Base-by-base conservation (phyloP, 2,888 invertebrate species). In the Rotaria socialis region DNA sequence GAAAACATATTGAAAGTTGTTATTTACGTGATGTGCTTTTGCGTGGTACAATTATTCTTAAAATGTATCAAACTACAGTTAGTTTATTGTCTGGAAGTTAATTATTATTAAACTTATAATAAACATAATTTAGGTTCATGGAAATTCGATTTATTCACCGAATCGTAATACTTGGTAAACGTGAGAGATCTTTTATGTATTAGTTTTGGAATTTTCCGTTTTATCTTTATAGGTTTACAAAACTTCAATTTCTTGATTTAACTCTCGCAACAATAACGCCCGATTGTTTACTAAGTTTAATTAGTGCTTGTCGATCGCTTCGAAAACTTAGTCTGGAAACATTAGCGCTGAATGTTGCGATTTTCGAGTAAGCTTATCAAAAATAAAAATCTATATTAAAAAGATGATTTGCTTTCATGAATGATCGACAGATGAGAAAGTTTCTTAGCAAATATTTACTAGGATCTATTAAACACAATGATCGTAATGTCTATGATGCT, bases 251-350 rank as follows among this genome's bases (percentile, higher is more conserved):
- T 91, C 91, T 96, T 87, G 96, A 96, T 91, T 92, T 96, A 22
- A 95, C 95, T 89, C 94, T 96, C 94, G 93, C 94, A 0, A 92
- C 93, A 0, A 93, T 95, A 55, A 93, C 94, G 27, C 89, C 92
- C 22, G 86, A 88, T 60, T 88, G 89, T 16, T 88, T 92, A 56
- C 89, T 89, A 84, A 89, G 90, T 80, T 88, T 93, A 24, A 92
- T 96, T 56, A 91, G 92, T 2, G 92, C 93, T 10, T 96, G 96
- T 90, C 92, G 93, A 10, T 92, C 93, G 22, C 92, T 96, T 55
- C 94, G 93, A 89, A 96, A 96, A 90, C 92, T 96, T 6, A 96
- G 96, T 89, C 91, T 96, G 86, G 97, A 97, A 91, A 94, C 94
- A 89, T 93, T 95, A 35, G 90, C 91, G 16, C 87, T 96, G 0